Evolutionary conservation across 2,888 invertebrate species (phyloP), one percentile per base, ranked within the genome.

Genomic region (Amorpha juglandis): DNA sequence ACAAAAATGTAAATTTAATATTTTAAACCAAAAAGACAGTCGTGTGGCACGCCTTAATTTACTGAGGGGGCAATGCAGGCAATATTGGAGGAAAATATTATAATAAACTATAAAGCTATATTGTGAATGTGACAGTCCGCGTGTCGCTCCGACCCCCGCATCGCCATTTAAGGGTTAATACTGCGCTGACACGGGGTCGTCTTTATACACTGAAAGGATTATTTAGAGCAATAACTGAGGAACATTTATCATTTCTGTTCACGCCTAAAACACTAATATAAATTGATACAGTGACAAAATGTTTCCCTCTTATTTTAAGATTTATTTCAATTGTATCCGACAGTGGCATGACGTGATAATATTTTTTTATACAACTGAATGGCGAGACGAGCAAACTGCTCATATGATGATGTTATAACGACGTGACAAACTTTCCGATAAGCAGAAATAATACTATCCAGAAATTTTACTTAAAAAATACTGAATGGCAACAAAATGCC

Each of bases 111-210:
- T 88, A 85, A 86, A 84, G 87, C 86, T 84, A 86, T 91, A 90
- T 92, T 91, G 87, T 92, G 90, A 87, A 87, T 88, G 84, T 91
- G 92, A 91, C 92, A 91, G 90, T 86, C 85, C 89, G 90, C 91
- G 90, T 92, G 91, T 84, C 90, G 83, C 75, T 68, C 64, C 77
- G 76, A 80, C 84, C 88, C 90, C 83, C 78, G 72, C 79, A 69
- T 80, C 77, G 79, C 78, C 79, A 80, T 86, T 88, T 88, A 86
- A 88, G 90, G 91, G 90, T 89, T 89, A 87, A 86, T 78, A 78
- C 78, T 69, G 77, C 73, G 67, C 79, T 70, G 78, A 81, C 82
- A 82, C 75, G 83, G 91, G 90, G 90, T 88, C 85, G 84, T 89
- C 90, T 89, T 89, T 89, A 82, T 87, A 85, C 86, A 88, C 88